These are phyloP conservation scores for Numida meleagris DNA, from an alignment of 2,113 vertebrate genomes.

Conservation along the genomic window DNA sequence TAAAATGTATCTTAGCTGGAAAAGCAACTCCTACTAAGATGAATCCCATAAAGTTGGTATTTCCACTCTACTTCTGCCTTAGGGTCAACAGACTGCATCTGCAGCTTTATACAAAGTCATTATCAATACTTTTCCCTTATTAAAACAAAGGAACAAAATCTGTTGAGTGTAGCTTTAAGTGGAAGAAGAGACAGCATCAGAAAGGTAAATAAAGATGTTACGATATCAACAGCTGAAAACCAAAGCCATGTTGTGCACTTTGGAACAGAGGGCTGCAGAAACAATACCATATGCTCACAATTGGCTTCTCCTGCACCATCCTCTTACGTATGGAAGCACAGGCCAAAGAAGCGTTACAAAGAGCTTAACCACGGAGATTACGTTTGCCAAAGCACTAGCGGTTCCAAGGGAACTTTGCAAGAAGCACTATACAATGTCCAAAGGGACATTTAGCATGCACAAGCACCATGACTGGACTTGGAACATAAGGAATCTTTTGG, in stretches of 20 bases:
- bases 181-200: background rate
- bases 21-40: background rate
- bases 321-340: background rate
- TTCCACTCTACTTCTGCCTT: background rate
- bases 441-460: rapidly evolving
- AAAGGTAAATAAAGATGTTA: background rate
- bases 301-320: background rate
- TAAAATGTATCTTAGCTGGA: background rate
- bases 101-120: background rate
- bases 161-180: background rate
- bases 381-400: background rate
- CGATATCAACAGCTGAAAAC: background rate
- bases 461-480: background rate
- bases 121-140: background rate
- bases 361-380: background rate
- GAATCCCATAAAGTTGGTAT: background rate
- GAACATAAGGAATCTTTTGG: background rate
- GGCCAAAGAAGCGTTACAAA: background rate
- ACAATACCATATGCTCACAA: background rate
- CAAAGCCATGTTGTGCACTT: rapidly evolving
- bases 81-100: background rate
- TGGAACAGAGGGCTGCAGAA: background rate
- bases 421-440: background rate
- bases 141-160: background rate
- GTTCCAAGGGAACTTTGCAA: background rate